phyloP scores from a whole-genome alignment of 1,140 invertebrate species.

The Pseudomyrmex sp. region DNA sequence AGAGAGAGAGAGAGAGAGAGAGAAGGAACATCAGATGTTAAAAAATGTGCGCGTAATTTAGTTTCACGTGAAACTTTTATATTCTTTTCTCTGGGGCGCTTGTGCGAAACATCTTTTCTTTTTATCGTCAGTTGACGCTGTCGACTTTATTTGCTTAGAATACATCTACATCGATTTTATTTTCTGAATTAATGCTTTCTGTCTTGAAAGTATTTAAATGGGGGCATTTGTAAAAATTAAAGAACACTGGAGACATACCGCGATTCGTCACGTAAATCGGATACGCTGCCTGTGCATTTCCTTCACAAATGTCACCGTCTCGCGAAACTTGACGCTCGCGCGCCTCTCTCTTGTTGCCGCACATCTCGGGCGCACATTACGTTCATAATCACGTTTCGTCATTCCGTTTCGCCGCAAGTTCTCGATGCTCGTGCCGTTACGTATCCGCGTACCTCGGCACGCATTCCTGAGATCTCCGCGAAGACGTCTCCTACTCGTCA shows the following conservation, averaged over 20 bases:
- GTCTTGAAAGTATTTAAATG: too few relatives aligned
- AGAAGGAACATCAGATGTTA: constrained; percentile 2
- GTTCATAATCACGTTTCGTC: constrained; percentile 43
- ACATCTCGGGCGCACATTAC: neutral
- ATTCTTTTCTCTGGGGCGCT: constrained; percentile 3
- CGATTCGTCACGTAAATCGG: neutral
- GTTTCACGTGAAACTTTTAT: constrained; percentile 17
- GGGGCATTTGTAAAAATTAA: too few relatives aligned
- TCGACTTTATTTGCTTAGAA: too few relatives aligned
- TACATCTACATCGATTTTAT: too few relatives aligned
- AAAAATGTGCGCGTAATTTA: constrained; percentile 20
- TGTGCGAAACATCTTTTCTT: constrained; percentile 17
- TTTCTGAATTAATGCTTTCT: too few relatives aligned
- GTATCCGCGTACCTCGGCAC: constrained; percentile 1
- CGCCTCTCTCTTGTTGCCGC: neutral
- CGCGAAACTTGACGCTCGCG: constrained; percentile 3
- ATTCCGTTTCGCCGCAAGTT: constrained; percentile 33
- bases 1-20: too few relatives aligned
- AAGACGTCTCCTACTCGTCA: constrained; percentile 22
- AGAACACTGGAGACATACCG: neutral
- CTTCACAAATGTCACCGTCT: constrained; percentile 2
- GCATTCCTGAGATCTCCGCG: constrained; percentile 37
- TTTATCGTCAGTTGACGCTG: constrained; percentile 28
- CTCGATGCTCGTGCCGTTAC: constrained; percentile 21
- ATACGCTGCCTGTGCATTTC: neutral